phyloP scores from a whole-genome alignment of 2,888 invertebrate genomes.

The Nomada ferruginata region DNA sequence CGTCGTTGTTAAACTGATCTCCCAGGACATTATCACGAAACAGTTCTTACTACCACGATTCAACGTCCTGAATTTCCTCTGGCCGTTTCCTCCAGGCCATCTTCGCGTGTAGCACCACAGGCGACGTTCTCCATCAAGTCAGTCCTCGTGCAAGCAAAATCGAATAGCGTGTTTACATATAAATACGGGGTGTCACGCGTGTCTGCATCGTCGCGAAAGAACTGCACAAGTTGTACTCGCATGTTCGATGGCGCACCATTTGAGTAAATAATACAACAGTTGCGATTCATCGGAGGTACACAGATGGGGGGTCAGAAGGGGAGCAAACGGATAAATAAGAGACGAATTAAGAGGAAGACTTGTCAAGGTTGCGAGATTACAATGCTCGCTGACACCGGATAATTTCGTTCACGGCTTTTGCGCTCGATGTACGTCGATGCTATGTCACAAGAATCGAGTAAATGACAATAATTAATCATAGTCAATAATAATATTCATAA shows the following conservation, averaged over 20 bases:
- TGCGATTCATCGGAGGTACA: slow-evolving; percentile 5
- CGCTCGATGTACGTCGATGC: slow-evolving; percentile 34
- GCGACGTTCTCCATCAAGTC: slow-evolving; percentile 22
- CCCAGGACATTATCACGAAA: slow-evolving; percentile 8
- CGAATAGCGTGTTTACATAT: slow-evolving; percentile 27
- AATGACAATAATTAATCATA: slow-evolving; percentile 47
- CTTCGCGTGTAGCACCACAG: slow-evolving; percentile 45
- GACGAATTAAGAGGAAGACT: slow-evolving; percentile 38
- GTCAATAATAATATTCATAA: slow-evolving; percentile 37
- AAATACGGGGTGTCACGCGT: slow-evolving; percentile 25
- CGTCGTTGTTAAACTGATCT: neutral
- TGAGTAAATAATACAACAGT: slow-evolving; percentile 19
- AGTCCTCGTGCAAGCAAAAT: slow-evolving; percentile 20
- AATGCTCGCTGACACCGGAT: slow-evolving; percentile 12
- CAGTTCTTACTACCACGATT: neutral
- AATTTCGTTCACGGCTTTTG: slow-evolving; percentile 16
- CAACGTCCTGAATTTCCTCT: neutral
- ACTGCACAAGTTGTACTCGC: slow-evolving; percentile 2
- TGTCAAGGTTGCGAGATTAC: slow-evolving; percentile 32
- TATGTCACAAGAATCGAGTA: slow-evolving; percentile 32
- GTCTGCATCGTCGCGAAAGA: neutral
- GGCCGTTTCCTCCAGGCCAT: slow-evolving; percentile 5
- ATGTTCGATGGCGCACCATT: neutral
- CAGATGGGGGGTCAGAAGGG: too few relatives aligned
- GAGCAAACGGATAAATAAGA: slow-evolving; percentile 44